phyloP scores from a whole-genome alignment of 2,797 vertebrate genomes.

The Sebastes cheni region DNA sequence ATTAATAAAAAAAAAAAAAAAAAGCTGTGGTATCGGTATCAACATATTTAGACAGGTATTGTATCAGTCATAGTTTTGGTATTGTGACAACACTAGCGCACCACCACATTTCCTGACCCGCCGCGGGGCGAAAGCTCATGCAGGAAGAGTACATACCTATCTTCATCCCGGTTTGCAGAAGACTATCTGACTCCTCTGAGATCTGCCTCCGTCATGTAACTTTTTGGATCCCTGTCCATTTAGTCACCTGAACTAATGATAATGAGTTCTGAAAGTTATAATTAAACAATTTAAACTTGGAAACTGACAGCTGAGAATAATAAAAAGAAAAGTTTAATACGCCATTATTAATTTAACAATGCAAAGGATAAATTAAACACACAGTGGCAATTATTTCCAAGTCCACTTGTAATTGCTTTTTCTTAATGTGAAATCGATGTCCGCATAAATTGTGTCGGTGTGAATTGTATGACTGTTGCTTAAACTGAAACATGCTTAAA shows the following conservation, averaged over 20 bases:
- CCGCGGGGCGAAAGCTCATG: too few relatives aligned
- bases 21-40: too few relatives aligned
- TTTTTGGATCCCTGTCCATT: background rate
- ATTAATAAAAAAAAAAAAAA: too few relatives aligned
- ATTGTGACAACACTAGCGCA: too few relatives aligned
- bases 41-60: too few relatives aligned
- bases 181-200: too few relatives aligned
- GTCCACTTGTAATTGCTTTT: background rate
- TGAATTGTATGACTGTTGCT: background rate
- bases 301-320: background rate
- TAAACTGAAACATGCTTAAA: background rate
- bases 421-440: background rate
- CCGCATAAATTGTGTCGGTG: background rate
- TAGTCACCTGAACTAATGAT: background rate
- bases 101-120: too few relatives aligned
- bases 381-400: background rate
- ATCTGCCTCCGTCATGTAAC: too few relatives aligned
- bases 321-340: too few relatives aligned
- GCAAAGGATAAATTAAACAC: background rate
- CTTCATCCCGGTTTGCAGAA: too few relatives aligned
- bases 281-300: background rate
- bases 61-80: accelerated
- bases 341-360: too few relatives aligned
- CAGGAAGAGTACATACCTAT: too few relatives aligned
- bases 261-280: background rate